Percentiles rank a stretch among this genome's conserved stretches.
These are phyloP conservation scores for Dioctria linearis DNA, from an alignment of 2,888 invertebrate genomes.

Conservation along the genomic window DNA sequence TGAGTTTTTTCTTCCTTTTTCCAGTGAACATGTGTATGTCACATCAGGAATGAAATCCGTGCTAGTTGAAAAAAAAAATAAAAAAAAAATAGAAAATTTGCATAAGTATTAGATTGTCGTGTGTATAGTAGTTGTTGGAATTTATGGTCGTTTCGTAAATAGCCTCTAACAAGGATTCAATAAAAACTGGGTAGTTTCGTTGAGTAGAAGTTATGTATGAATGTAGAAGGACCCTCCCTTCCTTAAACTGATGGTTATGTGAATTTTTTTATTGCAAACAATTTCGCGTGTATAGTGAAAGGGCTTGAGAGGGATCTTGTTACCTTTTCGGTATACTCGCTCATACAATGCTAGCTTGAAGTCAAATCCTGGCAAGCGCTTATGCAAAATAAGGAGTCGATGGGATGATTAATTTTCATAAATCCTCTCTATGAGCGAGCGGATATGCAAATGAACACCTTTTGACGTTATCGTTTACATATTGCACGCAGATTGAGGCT, in stretches of 20 bases:
- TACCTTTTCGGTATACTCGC: slow-evolving; percentile 39
- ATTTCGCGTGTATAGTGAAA: slow-evolving; percentile 15
- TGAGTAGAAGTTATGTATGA: too few species aligned
- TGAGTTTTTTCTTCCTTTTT: slow-evolving; percentile 11
- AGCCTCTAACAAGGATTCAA: slow-evolving; percentile 58
- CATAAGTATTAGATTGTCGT: slow-evolving; percentile 53
- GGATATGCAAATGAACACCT: slow-evolving; percentile 47
- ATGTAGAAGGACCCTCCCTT: slow-evolving; percentile 26
- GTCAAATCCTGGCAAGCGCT: slow-evolving; percentile 45
- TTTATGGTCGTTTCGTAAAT: slow-evolving; percentile 56
- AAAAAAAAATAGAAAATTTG: slow-evolving; percentile 42
- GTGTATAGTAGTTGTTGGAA: slow-evolving; percentile 46
- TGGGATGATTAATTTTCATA: slow-evolving; percentile 55
- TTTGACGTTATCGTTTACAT: background rate
- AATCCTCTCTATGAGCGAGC: slow-evolving; percentile 26
- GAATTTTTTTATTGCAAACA: slow-evolving; percentile 54
- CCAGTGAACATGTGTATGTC: slow-evolving; percentile 31
- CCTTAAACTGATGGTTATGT: background rate
- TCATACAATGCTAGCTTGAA: background rate
- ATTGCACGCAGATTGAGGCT: too few species aligned
- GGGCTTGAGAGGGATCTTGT: slow-evolving; percentile 42
- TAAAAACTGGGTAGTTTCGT: slow-evolving; percentile 50
- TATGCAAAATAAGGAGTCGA: slow-evolving; percentile 43
- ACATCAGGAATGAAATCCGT: slow-evolving; percentile 30
- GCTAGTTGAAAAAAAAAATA: slow-evolving; percentile 16